phyloP scores from a whole-genome alignment of 2,797 vertebrate genomes.

The Enteromius fasciolatus region DNA sequence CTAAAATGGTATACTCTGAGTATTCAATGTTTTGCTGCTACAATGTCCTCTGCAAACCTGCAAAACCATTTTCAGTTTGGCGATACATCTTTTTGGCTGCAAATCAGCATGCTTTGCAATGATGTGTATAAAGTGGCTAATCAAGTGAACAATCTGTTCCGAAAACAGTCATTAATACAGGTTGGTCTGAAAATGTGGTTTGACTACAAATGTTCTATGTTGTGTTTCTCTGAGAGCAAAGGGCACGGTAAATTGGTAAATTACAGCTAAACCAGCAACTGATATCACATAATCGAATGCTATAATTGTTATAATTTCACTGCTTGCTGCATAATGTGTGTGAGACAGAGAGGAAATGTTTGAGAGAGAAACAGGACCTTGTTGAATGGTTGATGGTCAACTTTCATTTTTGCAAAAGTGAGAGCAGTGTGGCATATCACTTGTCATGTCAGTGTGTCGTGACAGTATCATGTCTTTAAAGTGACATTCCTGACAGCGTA shows the following conservation, averaged over 20 bases:
- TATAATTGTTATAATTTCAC: background rate
- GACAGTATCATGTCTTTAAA: background rate
- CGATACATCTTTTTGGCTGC: background rate
- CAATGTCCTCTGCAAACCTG: background rate
- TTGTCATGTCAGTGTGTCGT: slow-evolving; percentile 3
- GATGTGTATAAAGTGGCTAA: background rate
- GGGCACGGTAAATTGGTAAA: background rate
- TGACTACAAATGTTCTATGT: background rate
- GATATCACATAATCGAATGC: background rate
- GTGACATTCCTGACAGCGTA: background rate
- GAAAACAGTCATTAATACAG: background rate
- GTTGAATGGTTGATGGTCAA: background rate
- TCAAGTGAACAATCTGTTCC: background rate
- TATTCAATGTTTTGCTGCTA: slow-evolving; percentile 3
- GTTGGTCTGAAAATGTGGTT: background rate
- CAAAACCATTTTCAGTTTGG: background rate
- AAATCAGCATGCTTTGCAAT: background rate
- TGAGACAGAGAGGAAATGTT: background rate
- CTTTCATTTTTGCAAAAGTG: background rate
- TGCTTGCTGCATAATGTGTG: slow-evolving; percentile 5
- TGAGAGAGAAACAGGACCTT: background rate
- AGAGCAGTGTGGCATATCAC: background rate
- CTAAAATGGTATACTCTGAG: slow-evolving; percentile 8
- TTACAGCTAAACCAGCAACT: background rate
- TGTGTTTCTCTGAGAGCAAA: background rate